Evolutionary conservation across 2,797 vertebrate species (phyloP), one percentile per base, ranked within the genome.

Genomic region (Brachyalestes nurse): DNA sequence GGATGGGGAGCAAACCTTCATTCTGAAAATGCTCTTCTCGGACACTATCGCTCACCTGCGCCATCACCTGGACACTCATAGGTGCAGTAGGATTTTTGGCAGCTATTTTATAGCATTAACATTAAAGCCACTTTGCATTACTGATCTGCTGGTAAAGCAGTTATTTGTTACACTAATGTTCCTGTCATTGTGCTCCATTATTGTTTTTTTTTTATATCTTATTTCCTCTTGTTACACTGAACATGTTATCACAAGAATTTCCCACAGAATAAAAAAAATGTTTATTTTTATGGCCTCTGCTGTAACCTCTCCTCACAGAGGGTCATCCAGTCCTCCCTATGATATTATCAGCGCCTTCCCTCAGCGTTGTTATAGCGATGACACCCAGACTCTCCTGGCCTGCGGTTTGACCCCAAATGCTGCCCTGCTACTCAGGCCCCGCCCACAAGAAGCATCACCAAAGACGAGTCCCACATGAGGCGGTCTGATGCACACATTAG

Each of bases 281-380:
- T 28, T 28, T 28, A 28, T 28, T 28, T 28, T 28, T 28, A 28
- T 28, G 9, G 6, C 42, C 42, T 45, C 42, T 45, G 42, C 9
- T 10, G 6, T 45, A 45, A 45, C 9, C 6, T 45, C 42, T 45
- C 42, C 42, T 85, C 79, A 81, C 90, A 97, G 96, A 92, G 91
- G 89, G 42, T 64, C 60, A 19, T 73, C 72, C 6, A 45, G 60
- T 0, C 0, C 82, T 16, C 85, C 83, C 0, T 99, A 96, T 67
- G 95, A 99, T 90, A 96, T 99, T 93, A 90, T 98, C 91, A 96
- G 95, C 0, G 85, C 86, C 0, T 95, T 94, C 79, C 97, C 97
- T 28, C 90, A 76, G 64, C 75, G 82, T 10, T 87, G 91, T 88
- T 97, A 96, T 72, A 13, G 61, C 0, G 91, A 98, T 0, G 87